Percentiles rank a stretch among this genome's conserved stretches.
These are phyloP conservation scores for Pipra filicauda DNA, from an alignment of 2,113 vertebrate genomes.

Conservation along the genomic window DNA sequence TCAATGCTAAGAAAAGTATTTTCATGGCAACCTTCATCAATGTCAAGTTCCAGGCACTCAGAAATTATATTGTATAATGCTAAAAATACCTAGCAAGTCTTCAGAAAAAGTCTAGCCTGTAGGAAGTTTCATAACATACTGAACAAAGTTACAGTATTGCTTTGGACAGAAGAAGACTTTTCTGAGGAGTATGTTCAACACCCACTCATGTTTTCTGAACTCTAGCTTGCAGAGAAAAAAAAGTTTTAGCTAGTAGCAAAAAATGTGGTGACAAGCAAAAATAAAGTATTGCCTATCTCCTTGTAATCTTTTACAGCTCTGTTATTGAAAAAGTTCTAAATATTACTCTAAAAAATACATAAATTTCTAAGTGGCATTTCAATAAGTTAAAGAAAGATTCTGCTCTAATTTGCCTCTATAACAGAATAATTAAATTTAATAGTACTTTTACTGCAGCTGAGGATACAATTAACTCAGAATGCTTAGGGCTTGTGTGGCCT, in stretches of 20 bases:
- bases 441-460: not conserved
- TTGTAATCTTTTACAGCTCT: not conserved
- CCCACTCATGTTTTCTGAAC: not conserved
- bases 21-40: not conserved
- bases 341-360: not conserved
- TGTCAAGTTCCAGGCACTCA: not conserved
- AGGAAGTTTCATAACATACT: not conserved
- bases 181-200: not conserved
- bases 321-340: not conserved
- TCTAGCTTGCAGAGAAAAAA: not conserved
- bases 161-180: not conserved
- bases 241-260: not conserved
- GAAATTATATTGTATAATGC: not conserved
- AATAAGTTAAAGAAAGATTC: not conserved
- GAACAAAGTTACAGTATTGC: not conserved
- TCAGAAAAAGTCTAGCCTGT: not conserved
- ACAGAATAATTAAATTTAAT: not conserved
- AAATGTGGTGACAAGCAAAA: not conserved
- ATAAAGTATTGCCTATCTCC: not conserved
- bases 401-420: not conserved
- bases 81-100: not conserved
- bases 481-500: not conserved
- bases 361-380: not conserved
- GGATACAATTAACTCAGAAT: not conserved
- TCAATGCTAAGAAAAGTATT: not conserved